A percentile compares a stretch with the other conserved stretches of the same genome.
phyloP scores from a whole-genome alignment of 2,797 vertebrate genomes.

The Sebastes oblongus region DNA sequence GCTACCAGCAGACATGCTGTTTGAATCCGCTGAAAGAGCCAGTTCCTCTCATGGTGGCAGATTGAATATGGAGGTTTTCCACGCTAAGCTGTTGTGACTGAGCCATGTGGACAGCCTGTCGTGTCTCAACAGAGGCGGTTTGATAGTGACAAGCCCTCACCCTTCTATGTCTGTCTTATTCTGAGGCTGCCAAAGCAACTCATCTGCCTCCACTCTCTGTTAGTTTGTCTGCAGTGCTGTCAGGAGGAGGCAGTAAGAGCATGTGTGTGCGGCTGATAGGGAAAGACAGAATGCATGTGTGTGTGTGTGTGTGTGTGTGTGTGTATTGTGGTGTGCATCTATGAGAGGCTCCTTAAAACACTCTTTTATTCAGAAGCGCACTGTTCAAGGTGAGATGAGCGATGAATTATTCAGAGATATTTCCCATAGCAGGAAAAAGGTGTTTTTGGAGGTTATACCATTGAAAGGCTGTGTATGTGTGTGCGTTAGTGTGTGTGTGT shows the following conservation, averaged over 20 bases:
- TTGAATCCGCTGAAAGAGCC: slow-evolving; percentile 43
- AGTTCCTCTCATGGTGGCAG: slow-evolving; percentile 48
- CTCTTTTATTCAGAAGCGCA: slow-evolving; percentile 75
- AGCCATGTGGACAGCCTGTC: slow-evolving; percentile 71
- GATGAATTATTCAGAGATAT: slow-evolving; percentile 81
- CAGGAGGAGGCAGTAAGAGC: slow-evolving; percentile 52
- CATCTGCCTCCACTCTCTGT: slow-evolving; percentile 70
- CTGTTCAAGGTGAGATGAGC: slow-evolving; percentile 78
- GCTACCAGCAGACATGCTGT: slow-evolving; percentile 19
- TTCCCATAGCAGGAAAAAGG: slow-evolving; percentile 68
- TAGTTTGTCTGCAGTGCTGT: slow-evolving; percentile 73
- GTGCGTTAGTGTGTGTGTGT: slow-evolving; percentile 31
- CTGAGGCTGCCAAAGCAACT: slow-evolving; percentile 71
- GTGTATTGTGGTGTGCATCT: slow-evolving; percentile 51
- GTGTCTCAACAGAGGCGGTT: slow-evolving; percentile 67
- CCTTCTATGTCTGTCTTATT: slow-evolving; percentile 63
- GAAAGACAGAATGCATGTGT: slow-evolving; percentile 2
- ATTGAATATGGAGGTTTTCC: slow-evolving; percentile 50
- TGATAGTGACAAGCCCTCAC: slow-evolving; percentile 73
- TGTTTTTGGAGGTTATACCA: slow-evolving; percentile 77
- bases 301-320: slow-evolving; percentile 49
- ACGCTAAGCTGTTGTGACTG: slow-evolving; percentile 62
- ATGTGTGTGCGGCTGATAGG: slow-evolving; percentile 9
- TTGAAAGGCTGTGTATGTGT: slow-evolving; percentile 50
- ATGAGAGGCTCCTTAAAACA: slow-evolving; percentile 74